Evolutionary conservation across 2,113 vertebrate species (phyloP), one percentile per base, ranked within the genome.

Genomic region (Pollimyrus isidori): DNA sequence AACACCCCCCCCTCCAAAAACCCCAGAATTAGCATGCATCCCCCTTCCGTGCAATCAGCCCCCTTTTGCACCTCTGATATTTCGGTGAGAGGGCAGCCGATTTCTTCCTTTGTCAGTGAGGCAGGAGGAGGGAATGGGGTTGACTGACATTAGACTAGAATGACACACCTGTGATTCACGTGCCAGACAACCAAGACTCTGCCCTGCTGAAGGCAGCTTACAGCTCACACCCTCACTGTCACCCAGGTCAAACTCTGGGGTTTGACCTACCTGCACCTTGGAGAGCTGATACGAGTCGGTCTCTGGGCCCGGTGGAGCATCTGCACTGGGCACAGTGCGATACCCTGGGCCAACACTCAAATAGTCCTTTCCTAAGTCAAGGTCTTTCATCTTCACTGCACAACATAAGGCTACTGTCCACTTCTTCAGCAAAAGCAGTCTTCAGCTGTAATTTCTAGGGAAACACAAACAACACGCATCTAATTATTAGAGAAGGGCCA

Each of bases 281-380:
- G 91, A 65, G 89, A 94, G 95, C 92, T 93, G 94, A 91, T 95
- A 95, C 50, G 90, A 94, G 89, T 94, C 93, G 80, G 94, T 95
- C 87, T 96, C 95, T 90, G 91, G 94, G 50, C 94, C 95, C 86
- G 95, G 92, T 0, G 93, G 87, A 82, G 93, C 89, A 48, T 93
- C 92, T 93, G 95, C 96, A 91, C 93, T 95, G 49, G 94, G 94
- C 91, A 96, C 95, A 23, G 93, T 95, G 90, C 95, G 95, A 89
- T 96, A 98, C 42, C 95, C 96, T 88, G 97, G 95, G 89, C 95
- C 96, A 92, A 97, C 95, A 93, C 96, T 96, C 91, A 96, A 92
- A 91, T 97, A 96, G 86, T 97, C 97, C 94, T 96, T 96, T 94
- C 96, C 97, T 95, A 96, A 95, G 93, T 98, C 97, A 93, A 97